A percentile compares a stretch with the other conserved stretches of the same genome.
Evolutionary conservation across 2,113 vertebrate genomes (phyloP).

Genomic region (Ciconia stormi): DNA sequence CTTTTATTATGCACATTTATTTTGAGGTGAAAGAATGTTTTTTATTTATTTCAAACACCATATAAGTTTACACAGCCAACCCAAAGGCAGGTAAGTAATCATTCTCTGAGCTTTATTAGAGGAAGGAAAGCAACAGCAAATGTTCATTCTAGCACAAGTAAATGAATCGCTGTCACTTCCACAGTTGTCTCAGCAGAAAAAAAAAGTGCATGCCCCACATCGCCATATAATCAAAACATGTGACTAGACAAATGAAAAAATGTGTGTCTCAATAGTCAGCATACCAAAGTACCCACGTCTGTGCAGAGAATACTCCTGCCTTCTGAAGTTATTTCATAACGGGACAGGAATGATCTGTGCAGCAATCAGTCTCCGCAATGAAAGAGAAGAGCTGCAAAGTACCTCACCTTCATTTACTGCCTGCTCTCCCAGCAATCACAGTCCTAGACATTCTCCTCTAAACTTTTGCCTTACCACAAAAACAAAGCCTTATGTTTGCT

Average conservation of each 20-base stretch:
- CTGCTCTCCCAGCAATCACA: neutral
- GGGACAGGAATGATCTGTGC: neutral
- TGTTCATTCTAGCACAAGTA: neutral
- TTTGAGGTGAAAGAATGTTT: neutral
- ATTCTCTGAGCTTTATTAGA: neutral
- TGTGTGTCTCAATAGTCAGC: neutral
- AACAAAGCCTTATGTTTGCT: neutral
- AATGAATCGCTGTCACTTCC: neutral
- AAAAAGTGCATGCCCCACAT: neutral
- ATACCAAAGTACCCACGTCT: neutral
- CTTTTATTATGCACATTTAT: neutral
- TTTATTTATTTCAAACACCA: neutral
- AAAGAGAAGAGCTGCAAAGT: neutral
- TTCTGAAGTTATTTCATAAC: neutral
- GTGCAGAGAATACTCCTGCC: neutral
- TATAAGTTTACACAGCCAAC: neutral
- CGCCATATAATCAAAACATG: neutral
- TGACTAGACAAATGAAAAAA: neutral
- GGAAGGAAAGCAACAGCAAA: neutral
- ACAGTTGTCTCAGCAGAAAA: slow-evolving; percentile 8
- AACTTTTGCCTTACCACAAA: neutral
- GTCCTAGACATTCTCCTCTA: neutral
- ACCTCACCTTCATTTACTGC: neutral
- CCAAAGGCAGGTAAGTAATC: neutral
- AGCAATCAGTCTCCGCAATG: neutral